Evolutionary conservation across 2,888 invertebrate genomes (phyloP).

Genomic region (Herminia tarsipennalis): DNA sequence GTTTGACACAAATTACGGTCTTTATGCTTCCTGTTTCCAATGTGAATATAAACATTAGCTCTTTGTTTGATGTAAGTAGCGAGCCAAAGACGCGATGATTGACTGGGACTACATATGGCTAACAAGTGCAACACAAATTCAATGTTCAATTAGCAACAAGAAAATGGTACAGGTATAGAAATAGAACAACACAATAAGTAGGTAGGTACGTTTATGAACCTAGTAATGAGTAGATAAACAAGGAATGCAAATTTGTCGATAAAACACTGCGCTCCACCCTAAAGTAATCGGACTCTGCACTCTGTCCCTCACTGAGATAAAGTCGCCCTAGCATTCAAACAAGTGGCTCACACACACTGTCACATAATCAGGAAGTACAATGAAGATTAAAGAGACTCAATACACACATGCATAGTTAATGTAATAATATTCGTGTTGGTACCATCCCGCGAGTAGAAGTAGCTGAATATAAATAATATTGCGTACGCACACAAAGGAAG

Average conservation of each 20-base stretch:
- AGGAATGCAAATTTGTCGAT: conserved; percentile 51
- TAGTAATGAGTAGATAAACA: neutral
- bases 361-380: conserved; percentile 83
- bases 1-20: conserved; percentile 76
- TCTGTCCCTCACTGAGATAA: conserved; percentile 83
- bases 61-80: conserved; percentile 60
- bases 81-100: conserved; percentile 28
- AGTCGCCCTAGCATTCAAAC: conserved; percentile 84
- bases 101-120: conserved; percentile 15
- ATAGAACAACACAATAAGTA: neutral
- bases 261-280: conserved; percentile 58
- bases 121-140: conserved; percentile 13
- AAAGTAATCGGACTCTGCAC: conserved; percentile 84
- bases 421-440: conserved; percentile 77
- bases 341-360: conserved; percentile 82
- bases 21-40: conserved; percentile 83
- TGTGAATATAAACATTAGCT: conserved; percentile 76
- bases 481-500: conserved; percentile 78
- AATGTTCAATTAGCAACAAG: neutral
- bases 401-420: conserved; percentile 73
- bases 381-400: conserved; percentile 82
- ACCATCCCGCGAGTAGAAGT: conserved; percentile 65
- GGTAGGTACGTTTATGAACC: too few species aligned
- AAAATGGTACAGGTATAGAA: neutral
- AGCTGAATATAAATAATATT: conserved; percentile 81